Evolutionary conservation across 2,797 vertebrate genomes (phyloP), one percentile per base, ranked within the genome.

Genomic region (Lepilemur septentrionalis): DNA sequence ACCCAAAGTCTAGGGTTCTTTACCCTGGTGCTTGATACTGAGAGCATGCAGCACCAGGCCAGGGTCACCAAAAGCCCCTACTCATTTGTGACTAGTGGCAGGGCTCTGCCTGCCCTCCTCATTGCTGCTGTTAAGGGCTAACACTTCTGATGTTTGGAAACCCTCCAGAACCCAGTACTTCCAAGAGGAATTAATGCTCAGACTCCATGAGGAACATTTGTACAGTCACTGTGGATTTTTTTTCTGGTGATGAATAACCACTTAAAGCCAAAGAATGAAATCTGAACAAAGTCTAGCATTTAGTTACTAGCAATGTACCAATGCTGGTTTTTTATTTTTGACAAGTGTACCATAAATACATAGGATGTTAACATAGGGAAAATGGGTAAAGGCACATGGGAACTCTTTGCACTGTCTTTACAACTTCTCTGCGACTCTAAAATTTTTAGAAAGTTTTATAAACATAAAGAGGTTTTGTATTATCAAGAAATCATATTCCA

Each of bases 141-240:
- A 25, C 1, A 32, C 11, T 63, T 14, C 7, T 5, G 7, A 55
- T 0, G 0, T 23, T 65, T 41, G 25, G 46, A 65, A n/a, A 23
- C 20, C 4, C 7, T 32, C 35, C 1, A 1, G 50, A 70, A 23
- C 59, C 76, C 4, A 18, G 30, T 0, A 22, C 35, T 78, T 32
- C 14, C 4, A 13, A 17, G 46, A 55, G 20, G n/a, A 63, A 20
- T 11, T 2, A 23, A 35, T 3, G 6, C 22, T 10, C 72, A 32
- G 6, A 3, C 22, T 70, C 32, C 2, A 0, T 0, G 7, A 9
- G 0, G 17, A 89, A 46, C 8, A 35, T 12, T 0, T 69, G 7
- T 10, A 28, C 13, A 12, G 38, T 28, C 28, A 20, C 0, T 5
- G 10, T 1, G 12, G 15, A 11, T n/a, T 2, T 15, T 70, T 59